A percentile compares a stretch with the other conserved stretches of the same genome.
Evolutionary conservation across 2,113 vertebrate genomes (phyloP).

Genomic region (Syngnathus floridae): DNA sequence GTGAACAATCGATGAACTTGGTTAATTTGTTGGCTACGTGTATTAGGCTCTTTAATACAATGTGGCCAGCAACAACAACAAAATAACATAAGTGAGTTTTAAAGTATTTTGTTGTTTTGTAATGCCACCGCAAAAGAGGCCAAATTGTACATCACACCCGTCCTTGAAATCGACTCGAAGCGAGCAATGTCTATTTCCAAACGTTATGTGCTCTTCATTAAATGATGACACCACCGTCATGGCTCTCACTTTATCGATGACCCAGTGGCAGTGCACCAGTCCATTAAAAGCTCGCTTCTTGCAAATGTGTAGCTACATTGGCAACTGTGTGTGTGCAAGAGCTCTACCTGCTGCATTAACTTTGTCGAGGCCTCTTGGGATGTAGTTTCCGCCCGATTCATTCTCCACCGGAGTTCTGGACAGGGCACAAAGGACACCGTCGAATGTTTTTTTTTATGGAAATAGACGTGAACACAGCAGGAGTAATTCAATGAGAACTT

Average conservation of each 20-base stretch:
- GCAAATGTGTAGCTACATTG: slow-evolving; percentile 43
- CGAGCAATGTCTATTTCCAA: slow-evolving; percentile 45
- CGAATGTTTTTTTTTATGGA: slow-evolving; percentile 10
- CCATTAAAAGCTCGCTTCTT: slow-evolving; percentile 57
- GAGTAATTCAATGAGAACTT: slow-evolving; percentile 22
- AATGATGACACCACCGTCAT: slow-evolving; percentile 61
- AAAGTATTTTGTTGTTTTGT: background rate
- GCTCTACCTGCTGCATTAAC: slow-evolving; percentile 70
- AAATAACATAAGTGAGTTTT: background rate
- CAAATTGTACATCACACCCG: background rate
- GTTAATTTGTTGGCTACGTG: too few relatives aligned
- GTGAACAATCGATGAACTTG: too few relatives aligned
- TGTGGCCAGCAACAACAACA: too few relatives aligned
- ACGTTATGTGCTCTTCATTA: slow-evolving; percentile 57
- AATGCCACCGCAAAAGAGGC: background rate
- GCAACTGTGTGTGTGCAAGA: slow-evolving; percentile 1
- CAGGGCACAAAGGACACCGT: slow-evolving; percentile 28
- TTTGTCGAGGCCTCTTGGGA: slow-evolving; percentile 62
- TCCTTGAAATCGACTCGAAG: slow-evolving; percentile 35
- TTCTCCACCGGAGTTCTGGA: slow-evolving; percentile 38
- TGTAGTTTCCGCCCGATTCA: slow-evolving; percentile 43
- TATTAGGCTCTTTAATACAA: too few relatives aligned
- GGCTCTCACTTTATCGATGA: slow-evolving; percentile 51
- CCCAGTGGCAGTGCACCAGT: slow-evolving; percentile 51
- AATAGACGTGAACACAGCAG: slow-evolving; percentile 1